phyloP scores from a whole-genome alignment of 2,888 invertebrate genomes.

The Philonicus albiceps region DNA sequence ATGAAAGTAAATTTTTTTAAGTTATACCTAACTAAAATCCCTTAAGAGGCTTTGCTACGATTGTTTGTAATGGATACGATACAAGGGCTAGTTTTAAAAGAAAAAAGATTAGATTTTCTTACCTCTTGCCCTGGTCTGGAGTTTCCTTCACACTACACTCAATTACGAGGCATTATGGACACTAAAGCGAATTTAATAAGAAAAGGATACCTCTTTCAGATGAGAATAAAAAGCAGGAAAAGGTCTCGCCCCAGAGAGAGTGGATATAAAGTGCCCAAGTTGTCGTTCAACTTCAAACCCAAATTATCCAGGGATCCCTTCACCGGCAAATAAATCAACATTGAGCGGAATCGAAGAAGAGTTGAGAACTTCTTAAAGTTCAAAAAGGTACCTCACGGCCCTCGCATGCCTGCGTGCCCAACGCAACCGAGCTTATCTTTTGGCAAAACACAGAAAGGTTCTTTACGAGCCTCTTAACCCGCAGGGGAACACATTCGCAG shows the following conservation, averaged over 20 bases:
- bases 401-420: neutral
- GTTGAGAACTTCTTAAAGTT: neutral
- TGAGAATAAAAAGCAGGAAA: neutral
- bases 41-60: neutral
- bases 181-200: neutral
- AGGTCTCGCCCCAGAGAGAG: neutral
- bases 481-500: neutral
- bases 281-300: neutral
- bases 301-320: neutral
- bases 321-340: neutral
- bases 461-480: slow-evolving; percentile 4
- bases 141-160: neutral
- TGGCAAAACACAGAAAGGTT: slow-evolving; percentile 13
- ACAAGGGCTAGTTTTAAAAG: neutral
- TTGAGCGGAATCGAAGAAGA: neutral
- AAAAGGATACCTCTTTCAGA: neutral
- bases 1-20: neutral
- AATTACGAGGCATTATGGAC: neutral
- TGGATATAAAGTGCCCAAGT: neutral
- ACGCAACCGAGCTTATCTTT: slow-evolving; percentile 2
- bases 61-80: neutral
- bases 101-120: neutral
- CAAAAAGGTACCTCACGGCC: neutral
- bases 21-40: neutral
- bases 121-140: neutral